Evolutionary conservation across 2,888 invertebrate species (phyloP).

Genomic region (Aelia acuminata): DNA sequence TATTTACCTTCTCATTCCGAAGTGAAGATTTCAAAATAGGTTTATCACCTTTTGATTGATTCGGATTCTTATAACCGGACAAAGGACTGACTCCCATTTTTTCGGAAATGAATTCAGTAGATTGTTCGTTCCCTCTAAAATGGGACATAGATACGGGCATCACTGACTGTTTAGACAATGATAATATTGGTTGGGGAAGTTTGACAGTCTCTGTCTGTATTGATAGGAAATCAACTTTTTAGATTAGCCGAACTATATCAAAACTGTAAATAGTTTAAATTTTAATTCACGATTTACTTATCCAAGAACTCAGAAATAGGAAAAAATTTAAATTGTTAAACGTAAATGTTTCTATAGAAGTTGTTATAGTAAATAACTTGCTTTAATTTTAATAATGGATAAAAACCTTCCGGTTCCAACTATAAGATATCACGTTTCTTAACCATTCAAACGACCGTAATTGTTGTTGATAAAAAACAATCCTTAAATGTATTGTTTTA

Average conservation of each 20-base stretch:
- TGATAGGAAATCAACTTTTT: constrained; percentile 31
- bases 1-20: not conserved
- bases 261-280: not conserved
- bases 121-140: not conserved
- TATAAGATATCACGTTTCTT: too few species aligned
- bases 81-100: not conserved
- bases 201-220: constrained; percentile 1
- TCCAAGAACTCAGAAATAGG: too few species aligned
- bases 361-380: too few species aligned
- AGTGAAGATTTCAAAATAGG: not conserved
- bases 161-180: constrained; percentile 17
- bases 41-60: not conserved
- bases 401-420: too few species aligned
- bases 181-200: not conserved
- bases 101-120: not conserved
- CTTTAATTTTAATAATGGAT: too few species aligned
- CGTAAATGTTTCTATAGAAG: too few species aligned
- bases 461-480: too few species aligned
- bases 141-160: not conserved
- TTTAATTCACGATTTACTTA: too few species aligned
- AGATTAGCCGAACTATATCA: not conserved
- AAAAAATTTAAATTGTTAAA: too few species aligned
- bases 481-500: too few species aligned
- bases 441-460: too few species aligned
- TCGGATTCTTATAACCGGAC: not conserved